Percentiles rank a stretch among this genome's conserved stretches.
phyloP scores from a whole-genome alignment of 2,113 vertebrate genomes.

The Silurus meridionalis region DNA sequence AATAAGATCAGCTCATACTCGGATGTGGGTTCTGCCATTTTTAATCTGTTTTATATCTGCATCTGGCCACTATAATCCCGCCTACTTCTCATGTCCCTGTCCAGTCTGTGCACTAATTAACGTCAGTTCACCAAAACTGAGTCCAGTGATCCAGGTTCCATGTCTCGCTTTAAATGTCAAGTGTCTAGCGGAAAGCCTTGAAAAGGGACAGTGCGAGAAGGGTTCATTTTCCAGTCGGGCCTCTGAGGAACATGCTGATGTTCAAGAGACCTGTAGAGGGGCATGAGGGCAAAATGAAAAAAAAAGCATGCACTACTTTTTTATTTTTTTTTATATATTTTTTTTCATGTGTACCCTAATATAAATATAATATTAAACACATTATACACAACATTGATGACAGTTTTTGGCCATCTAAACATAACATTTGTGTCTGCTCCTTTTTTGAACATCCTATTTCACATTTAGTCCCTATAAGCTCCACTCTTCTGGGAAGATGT shows the following conservation, averaged over 20 bases:
- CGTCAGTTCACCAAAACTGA: background rate
- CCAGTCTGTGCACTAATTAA: slow-evolving; percentile 4
- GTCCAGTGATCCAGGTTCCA: too few species aligned
- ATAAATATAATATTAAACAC: too few species aligned
- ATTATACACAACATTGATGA: too few species aligned
- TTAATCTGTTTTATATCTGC: background rate
- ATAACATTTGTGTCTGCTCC: too few species aligned
- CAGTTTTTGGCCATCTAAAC: too few species aligned
- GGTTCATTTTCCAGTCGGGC: background rate
- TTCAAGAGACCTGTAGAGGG: background rate
- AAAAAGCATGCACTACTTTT: background rate
- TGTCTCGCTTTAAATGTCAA: background rate
- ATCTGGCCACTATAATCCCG: background rate
- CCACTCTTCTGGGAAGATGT: too few species aligned
- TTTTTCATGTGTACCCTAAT: too few species aligned
- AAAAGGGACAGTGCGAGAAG: background rate
- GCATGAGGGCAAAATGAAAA: background rate
- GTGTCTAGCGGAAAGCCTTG: background rate
- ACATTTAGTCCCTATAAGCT: too few species aligned
- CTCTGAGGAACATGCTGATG: background rate
- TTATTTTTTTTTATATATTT: background rate
- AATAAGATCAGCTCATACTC: background rate
- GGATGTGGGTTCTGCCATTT: background rate
- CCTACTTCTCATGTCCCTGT: background rate
- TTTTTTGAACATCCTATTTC: too few species aligned